These are phyloP conservation scores for Cephus cinctus DNA, from an alignment of 1,140 invertebrate genomes.

Conservation along the genomic window DNA sequence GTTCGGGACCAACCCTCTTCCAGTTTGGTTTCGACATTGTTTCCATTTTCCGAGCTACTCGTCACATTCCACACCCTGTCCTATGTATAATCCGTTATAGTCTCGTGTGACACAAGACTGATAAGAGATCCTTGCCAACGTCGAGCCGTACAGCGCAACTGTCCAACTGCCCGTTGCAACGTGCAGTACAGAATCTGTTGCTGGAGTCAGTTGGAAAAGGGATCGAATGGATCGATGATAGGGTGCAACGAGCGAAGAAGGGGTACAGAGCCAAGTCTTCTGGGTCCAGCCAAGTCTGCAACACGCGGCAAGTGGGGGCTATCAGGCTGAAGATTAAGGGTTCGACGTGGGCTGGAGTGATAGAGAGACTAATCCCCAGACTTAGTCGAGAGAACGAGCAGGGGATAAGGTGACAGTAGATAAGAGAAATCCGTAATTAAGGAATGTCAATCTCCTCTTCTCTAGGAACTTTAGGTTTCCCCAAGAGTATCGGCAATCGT, in stretches of 20 bases:
- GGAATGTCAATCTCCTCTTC: slow-evolving; percentile 46
- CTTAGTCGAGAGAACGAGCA: slow-evolving; percentile 27
- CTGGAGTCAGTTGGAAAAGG: too few species aligned
- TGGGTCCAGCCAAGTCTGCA: background rate
- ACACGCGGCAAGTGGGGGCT: background rate
- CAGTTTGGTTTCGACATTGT: background rate
- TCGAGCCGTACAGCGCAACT: slow-evolving; percentile 18
- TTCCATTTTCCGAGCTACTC: slow-evolving; percentile 2
- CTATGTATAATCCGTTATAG: background rate
- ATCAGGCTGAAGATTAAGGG: slow-evolving; percentile 43
- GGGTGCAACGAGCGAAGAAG: background rate
- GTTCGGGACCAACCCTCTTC: slow-evolving; percentile 5
- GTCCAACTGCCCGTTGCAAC: background rate
- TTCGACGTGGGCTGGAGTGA: slow-evolving; percentile 42
- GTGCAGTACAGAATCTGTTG: slow-evolving; percentile 5
- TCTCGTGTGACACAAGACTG: too few species aligned
- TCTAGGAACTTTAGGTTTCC: too few species aligned
- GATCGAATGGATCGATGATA: background rate
- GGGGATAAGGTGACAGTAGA: slow-evolving; percentile 50
- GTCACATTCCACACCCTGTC: background rate
- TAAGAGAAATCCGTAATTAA: slow-evolving; percentile 51
- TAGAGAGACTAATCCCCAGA: slow-evolving; percentile 50
- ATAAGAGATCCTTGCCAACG: slow-evolving; percentile 9
- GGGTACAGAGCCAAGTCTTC: background rate
- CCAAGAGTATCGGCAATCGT: too few species aligned